These are phyloP conservation scores for Enoplosus armatus DNA, from an alignment of 2,797 vertebrate genomes.

Conservation along the genomic window DNA sequence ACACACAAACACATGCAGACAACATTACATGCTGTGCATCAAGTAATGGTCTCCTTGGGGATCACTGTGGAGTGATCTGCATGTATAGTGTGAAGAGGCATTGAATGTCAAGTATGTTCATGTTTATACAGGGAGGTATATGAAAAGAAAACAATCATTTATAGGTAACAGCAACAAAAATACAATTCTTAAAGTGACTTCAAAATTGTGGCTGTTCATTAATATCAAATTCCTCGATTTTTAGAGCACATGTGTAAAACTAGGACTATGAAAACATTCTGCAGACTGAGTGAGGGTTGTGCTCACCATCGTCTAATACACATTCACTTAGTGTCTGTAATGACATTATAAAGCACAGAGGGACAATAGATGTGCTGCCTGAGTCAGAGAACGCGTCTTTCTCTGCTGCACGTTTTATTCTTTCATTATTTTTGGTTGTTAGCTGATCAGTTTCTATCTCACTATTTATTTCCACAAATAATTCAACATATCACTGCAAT, in stretches of 20 bases:
- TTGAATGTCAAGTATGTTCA: conserved; percentile 2
- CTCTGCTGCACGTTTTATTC: conserved; percentile 26
- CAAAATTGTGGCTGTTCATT: no score
- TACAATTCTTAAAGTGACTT: not conserved
- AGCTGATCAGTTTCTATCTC: conserved; percentile 2
- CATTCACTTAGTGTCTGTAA: conserved; percentile 34
- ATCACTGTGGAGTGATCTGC: conserved; percentile 1
- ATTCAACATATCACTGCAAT: conserved; percentile 11
- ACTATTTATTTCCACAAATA: conserved; percentile 24
- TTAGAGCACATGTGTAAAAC: not conserved
- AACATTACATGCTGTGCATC: conserved; percentile 6
- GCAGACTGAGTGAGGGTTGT: conserved; percentile 34
- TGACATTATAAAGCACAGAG: conserved; percentile 39
- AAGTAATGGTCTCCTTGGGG: conserved; percentile 20
- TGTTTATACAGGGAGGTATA: not conserved
- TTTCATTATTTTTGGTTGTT: not conserved
- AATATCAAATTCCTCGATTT: no score
- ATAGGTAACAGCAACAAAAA: not conserved
- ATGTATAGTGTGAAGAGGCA: conserved; percentile 3
- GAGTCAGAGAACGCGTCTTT: conserved; percentile 33
- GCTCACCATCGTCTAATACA: not conserved
- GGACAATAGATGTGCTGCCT: conserved; percentile 34
- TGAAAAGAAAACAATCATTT: not conserved
- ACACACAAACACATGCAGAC: conserved; percentile 28
- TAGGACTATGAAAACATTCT: conserved; percentile 12